Evolutionary conservation across 2,797 vertebrate species (phyloP).

Genomic region (Hapalemur alaotrensis): DNA sequence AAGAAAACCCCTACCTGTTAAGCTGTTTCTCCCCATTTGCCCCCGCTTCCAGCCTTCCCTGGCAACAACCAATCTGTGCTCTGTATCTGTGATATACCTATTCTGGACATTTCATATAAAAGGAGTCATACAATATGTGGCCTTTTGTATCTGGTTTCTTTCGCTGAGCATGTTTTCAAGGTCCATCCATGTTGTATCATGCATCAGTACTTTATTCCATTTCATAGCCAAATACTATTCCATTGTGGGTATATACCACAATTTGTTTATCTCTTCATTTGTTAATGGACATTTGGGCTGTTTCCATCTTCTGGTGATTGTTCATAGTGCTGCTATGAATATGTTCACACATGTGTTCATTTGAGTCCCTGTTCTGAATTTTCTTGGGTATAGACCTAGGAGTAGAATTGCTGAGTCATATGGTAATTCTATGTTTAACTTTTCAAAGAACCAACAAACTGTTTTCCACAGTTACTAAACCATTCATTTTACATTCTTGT

Average conservation of each 20-base stretch:
- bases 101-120: not conserved
- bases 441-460: not conserved
- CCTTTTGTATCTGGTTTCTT: not conserved
- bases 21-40: not conserved
- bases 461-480: not conserved
- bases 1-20: not conserved
- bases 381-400: not conserved
- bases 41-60: not conserved
- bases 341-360: no score
- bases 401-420: not conserved
- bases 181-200: no score
- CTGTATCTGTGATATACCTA: not conserved
- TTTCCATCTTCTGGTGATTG: not conserved
- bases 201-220: not conserved
- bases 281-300: not conserved
- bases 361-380: not conserved
- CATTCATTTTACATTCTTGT: not conserved
- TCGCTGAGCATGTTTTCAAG: not conserved
- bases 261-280: not conserved
- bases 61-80: not conserved
- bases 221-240: not conserved
- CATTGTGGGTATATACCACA: accelerated
- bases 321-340: not conserved
- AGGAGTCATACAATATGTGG: not conserved
- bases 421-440: not conserved